A percentile compares a stretch with the other conserved stretches of the same genome.
Conservation (phyloP, 2,888 invertebrate species). For the Ennomos quercinarius region DNA sequence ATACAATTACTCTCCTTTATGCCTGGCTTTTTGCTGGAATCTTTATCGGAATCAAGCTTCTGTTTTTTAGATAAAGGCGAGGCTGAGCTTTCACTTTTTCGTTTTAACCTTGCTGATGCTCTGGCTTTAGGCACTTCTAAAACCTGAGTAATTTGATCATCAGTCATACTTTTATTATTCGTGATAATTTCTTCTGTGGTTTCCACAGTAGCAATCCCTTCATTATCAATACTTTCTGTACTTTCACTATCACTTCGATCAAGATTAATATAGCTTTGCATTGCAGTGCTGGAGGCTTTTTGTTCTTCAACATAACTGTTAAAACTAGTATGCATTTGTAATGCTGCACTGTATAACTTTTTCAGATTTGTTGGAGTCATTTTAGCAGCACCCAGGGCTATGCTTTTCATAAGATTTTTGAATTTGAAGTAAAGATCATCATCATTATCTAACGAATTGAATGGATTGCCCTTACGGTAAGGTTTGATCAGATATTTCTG, state of each 20-base stretch:
- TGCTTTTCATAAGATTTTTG: constrained; percentile 55
- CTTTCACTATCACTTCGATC: background rate
- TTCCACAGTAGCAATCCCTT: background rate
- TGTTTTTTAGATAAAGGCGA: constrained; percentile 41
- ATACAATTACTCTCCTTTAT: constrained; percentile 26
- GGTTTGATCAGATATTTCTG: background rate
- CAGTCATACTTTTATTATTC: constrained; percentile 43
- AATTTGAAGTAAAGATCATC: constrained; percentile 57
- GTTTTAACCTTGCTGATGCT: constrained; percentile 37
- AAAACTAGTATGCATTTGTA: constrained; percentile 60
- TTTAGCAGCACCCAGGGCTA: constrained; percentile 54
- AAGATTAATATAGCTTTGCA: background rate
- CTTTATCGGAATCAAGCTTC: constrained; percentile 16
- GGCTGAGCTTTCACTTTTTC: constrained; percentile 41
- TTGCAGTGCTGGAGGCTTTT: constrained; percentile 1
- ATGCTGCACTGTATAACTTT: constrained; percentile 54
- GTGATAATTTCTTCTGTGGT: background rate
- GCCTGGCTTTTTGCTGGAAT: constrained; percentile 18
- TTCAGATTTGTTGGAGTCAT: constrained; percentile 51
- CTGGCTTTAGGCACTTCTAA: constrained; percentile 41
- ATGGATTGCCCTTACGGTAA: background rate
- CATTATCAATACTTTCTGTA: background rate
- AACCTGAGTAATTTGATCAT: constrained; percentile 50
- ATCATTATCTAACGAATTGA: background rate
- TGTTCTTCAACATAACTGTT: constrained; percentile 47